A percentile compares a stretch with the other conserved stretches of the same genome.
These are phyloP conservation scores for Hippocampus mohnikei DNA, from an alignment of 2,113 vertebrate species.

Conservation along the genomic window DNA sequence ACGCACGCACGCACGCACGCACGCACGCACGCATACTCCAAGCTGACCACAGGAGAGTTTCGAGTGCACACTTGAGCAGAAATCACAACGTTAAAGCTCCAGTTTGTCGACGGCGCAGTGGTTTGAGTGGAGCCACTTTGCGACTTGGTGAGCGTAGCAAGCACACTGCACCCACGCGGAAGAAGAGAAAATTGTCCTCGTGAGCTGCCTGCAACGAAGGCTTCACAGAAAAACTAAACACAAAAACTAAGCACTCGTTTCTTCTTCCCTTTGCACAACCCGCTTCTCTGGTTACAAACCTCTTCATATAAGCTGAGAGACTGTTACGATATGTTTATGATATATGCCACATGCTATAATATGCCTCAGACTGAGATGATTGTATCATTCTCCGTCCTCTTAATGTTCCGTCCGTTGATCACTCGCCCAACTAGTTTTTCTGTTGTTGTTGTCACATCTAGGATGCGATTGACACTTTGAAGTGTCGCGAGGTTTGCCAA, in stretches of 20 bases:
- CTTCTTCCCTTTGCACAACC: slow-evolving; percentile 44
- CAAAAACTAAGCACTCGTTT: slow-evolving; percentile 22
- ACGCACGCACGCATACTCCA: slow-evolving; percentile 1
- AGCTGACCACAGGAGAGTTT: slow-evolving; percentile 9
- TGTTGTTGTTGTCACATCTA: not conserved
- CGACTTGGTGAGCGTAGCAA: slow-evolving; percentile 27
- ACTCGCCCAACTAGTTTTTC: slow-evolving; percentile 14
- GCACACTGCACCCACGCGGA: slow-evolving; percentile 1
- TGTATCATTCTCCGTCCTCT: slow-evolving; percentile 22
- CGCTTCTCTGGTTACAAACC: slow-evolving; percentile 33
- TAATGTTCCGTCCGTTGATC: slow-evolving; percentile 11
- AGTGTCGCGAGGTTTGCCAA: not conserved
- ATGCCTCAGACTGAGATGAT: slow-evolving; percentile 20
- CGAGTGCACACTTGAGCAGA: not conserved
- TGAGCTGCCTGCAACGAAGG: slow-evolving; percentile 45
- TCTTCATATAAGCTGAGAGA: slow-evolving; percentile 49
- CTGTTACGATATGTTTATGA: slow-evolving; percentile 39
- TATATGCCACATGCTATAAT: slow-evolving; percentile 16
- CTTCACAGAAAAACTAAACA: slow-evolving; percentile 15
- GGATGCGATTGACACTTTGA: slow-evolving; percentile 29
- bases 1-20: too few relatives aligned
- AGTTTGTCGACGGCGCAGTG: slow-evolving; percentile 17
- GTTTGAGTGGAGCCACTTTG: slow-evolving; percentile 25
- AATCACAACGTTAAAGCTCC: slow-evolving; percentile 2
- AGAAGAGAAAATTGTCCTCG: slow-evolving; percentile 18